Base-by-base conservation (phyloP, 2,113 vertebrate genomes). In the Ceyx cyanopectus region DNA sequence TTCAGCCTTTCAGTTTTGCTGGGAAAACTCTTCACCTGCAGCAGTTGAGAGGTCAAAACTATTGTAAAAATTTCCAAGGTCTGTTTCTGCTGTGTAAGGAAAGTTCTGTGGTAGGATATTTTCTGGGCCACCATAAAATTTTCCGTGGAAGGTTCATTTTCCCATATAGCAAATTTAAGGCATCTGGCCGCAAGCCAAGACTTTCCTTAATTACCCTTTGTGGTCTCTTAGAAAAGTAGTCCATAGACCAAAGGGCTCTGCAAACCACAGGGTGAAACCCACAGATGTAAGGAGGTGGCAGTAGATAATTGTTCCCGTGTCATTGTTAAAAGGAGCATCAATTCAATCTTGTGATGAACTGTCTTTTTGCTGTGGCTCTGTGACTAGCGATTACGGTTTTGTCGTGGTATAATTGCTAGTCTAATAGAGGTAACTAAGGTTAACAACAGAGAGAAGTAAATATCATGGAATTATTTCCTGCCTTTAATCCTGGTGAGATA, bases 371-470 rank as follows among this genome's bases (percentile, higher is more conserved):
- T 87, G 78, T 73, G 89, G 66, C 63, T 45, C 81, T 87, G 78
- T 73, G 89, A 69, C 60, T 45, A 34, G 78, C 7, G 78, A 94
- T 93, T 94, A 87, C 81, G 70, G 72, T 85, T 96, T 92, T 96
- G 70, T 84, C 34, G 67, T 15, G 60, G 51, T 69, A 19, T 96
- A 93, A 96, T 96, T 94, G 89, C 81, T 66, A 48, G 46, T 89
- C 87, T 91, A 93, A 82, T 82, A 69, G 84, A 87, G 89, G 63
- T 89, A 95, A 40, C 78, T 73, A 18, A 89, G 81, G 89, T 92
- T 92, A 94, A 96, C 75, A 87, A 40, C 85, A 83, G 75, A 91
- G 87, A 83, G 85, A 93, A 93, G 81, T 85, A 95, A 91, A 87
- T 85, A 91, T 93, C 79, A 30, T 48, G 14, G 14, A 92, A 93